phyloP scores from a whole-genome alignment of 2,797 vertebrate species.

The Cossypha polioptera region DNA sequence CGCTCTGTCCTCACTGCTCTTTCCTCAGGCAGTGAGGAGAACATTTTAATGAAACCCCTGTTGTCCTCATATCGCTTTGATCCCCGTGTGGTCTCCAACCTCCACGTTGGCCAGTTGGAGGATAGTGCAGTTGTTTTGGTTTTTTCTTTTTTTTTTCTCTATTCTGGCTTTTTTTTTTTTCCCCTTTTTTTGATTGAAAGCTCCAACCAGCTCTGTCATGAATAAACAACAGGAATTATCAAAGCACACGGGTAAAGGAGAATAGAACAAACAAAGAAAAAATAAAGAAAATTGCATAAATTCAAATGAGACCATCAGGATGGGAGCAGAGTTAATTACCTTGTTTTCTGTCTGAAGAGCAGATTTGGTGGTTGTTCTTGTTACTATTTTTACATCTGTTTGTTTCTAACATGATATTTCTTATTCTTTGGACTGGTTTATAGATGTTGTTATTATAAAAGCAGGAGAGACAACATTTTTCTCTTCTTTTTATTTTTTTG shows the following conservation, averaged over 20 bases:
- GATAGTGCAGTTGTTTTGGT: constrained; percentile 60
- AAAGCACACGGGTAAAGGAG: constrained; percentile 54
- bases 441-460: constrained; percentile 36
- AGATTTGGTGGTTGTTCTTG: neutral
- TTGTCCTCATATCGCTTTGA: constrained; percentile 87
- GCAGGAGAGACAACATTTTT: neutral
- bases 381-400: constrained; percentile 5
- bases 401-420: constrained; percentile 30
- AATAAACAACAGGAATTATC: constrained; percentile 77
- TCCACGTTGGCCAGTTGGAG: constrained; percentile 77
- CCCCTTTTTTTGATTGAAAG: constrained; percentile 64
- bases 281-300: constrained; percentile 62
- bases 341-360: constrained; percentile 43
- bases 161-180: neutral
- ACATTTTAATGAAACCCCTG: constrained; percentile 90
- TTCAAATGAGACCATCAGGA: constrained; percentile 58
- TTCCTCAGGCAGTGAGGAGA: constrained; percentile 82
- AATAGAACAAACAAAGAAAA: constrained; percentile 76
- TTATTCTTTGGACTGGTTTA: constrained; percentile 39
- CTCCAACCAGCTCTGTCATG: constrained; percentile 68
- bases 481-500: neutral
- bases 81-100: constrained; percentile 81
- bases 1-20: constrained; percentile 80
- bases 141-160: neutral
- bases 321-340: constrained; percentile 63